phyloP scores from a whole-genome alignment of 2,888 invertebrate genomes.

The Drosophila acutilabella region DNA sequence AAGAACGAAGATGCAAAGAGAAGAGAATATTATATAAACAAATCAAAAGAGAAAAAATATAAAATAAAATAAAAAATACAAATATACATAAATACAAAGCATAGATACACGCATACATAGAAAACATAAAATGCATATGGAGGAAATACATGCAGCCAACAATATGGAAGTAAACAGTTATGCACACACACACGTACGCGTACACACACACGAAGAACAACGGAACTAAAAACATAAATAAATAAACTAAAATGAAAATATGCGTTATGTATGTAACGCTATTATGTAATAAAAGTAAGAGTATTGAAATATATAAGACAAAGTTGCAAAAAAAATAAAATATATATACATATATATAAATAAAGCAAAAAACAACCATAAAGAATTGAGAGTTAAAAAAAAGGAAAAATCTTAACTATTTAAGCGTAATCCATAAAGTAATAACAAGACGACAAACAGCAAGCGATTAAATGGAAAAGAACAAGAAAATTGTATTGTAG shows the following conservation, averaged over 20 bases:
- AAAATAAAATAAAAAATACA: constrained; percentile 20
- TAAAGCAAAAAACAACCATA: constrained; percentile 18
- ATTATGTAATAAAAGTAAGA: constrained; percentile 68
- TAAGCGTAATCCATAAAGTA: constrained; percentile 68
- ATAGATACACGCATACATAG: constrained; percentile 12
- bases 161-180: constrained; percentile 3
- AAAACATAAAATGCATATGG: constrained; percentile 7
- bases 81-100: constrained; percentile 15
- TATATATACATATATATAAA: constrained; percentile 26
- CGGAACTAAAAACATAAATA: constrained; percentile 33
- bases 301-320: constrained; percentile 71
- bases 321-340: constrained; percentile 40
- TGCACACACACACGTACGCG: constrained; percentile 16
- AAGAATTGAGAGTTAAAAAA: constrained; percentile 13
- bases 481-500: constrained; percentile 77
- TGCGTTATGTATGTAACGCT: constrained; percentile 55
- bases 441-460: constrained; percentile 48
- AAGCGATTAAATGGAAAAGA: constrained; percentile 23
- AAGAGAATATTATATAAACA: constrained; percentile 16
- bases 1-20: constrained; percentile 3
- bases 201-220: constrained; percentile 33
- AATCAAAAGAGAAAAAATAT: constrained; percentile 21
- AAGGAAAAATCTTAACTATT: constrained; percentile 32
- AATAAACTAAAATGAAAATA: constrained; percentile 22
- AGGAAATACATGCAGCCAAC: not conserved